These are phyloP conservation scores for Lasius fuliginosus DNA, from an alignment of 2,888 invertebrate species.

Conservation along the genomic window DNA sequence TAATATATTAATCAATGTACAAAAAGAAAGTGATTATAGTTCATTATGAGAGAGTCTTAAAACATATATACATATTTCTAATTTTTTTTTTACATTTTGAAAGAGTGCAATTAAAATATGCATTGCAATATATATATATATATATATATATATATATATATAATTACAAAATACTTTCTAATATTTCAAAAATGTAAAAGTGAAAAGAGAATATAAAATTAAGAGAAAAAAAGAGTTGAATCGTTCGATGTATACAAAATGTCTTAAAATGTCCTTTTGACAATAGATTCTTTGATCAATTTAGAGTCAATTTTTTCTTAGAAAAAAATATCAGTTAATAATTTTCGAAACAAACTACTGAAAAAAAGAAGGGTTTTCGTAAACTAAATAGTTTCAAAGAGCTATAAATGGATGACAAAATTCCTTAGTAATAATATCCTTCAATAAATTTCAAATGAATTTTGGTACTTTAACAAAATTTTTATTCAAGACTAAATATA, in stretches of 20 bases:
- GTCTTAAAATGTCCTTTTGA: background rate
- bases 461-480: background rate
- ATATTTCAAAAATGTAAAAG: background rate
- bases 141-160: background rate
- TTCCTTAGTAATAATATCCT: background rate
- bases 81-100: background rate
- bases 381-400: background rate
- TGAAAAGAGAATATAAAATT: background rate
- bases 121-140: background rate
- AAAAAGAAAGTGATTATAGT: background rate
- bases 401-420: background rate
- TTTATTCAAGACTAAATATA: no score
- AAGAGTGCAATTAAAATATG: background rate
- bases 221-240: background rate
- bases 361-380: background rate
- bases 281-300: background rate
- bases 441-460: background rate
- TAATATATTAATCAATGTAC: constrained; percentile 28
- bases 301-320: background rate
- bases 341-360: background rate
- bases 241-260: background rate
- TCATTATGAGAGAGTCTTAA: background rate
- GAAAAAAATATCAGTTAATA: background rate
- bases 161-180: background rate
- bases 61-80: background rate